Evolutionary conservation across 2,113 vertebrate species (phyloP).

Genomic region (Heterocephalus glaber): DNA sequence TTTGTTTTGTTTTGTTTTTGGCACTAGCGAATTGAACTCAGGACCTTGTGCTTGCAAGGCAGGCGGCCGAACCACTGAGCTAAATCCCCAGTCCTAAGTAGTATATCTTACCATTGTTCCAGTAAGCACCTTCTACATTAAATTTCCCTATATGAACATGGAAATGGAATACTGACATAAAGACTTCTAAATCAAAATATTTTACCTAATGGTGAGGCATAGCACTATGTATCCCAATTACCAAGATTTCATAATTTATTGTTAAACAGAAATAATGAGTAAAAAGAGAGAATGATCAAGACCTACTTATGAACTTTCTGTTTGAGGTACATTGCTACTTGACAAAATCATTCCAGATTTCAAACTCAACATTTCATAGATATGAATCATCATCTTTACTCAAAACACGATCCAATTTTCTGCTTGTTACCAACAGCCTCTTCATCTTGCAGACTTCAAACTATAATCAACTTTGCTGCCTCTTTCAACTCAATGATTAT

Average conservation of each 20-base stretch:
- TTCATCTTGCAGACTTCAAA: background rate
- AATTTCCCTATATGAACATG: background rate
- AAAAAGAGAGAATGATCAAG: background rate
- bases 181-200: background rate
- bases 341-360: background rate
- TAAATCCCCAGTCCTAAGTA: too few species aligned
- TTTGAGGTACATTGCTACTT: background rate
- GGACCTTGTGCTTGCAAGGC: too few species aligned
- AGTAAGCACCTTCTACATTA: background rate
- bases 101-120: background rate
- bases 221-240: background rate
- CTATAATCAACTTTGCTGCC: background rate
- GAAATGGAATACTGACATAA: slow-evolving; percentile 13
- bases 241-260: background rate
- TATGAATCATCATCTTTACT: background rate
- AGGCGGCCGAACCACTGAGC: too few species aligned
- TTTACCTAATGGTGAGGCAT: background rate
- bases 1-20: too few species aligned
- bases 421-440: background rate
- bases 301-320: background rate
- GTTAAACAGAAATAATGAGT: background rate
- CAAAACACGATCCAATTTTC: background rate
- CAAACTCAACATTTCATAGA: background rate
- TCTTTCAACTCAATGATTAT: slow-evolving; percentile 8
- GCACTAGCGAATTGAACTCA: too few species aligned